Conservation (phyloP, 1,140 invertebrate genomes). For the Drosophila burlai region DNA sequence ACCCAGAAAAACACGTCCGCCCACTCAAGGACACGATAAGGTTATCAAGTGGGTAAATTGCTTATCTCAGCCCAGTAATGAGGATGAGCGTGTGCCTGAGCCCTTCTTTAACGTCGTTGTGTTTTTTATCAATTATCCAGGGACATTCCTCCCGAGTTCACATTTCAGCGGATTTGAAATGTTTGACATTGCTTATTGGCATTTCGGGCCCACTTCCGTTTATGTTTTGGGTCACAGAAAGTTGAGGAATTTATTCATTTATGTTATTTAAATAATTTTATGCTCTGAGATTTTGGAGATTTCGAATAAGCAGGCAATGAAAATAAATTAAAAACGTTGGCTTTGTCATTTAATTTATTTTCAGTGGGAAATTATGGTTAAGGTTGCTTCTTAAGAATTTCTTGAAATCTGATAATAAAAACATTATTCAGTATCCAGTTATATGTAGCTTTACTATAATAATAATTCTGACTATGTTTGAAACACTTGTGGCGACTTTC, state of each 20-base stretch:
- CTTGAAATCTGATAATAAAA: background rate
- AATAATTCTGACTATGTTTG: background rate
- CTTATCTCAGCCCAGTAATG: slow-evolving; percentile 75
- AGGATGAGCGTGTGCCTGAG: slow-evolving; percentile 39
- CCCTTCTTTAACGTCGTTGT: slow-evolving; percentile 20
- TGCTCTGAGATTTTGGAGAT: slow-evolving; percentile 1
- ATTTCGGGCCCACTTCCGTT: slow-evolving; percentile 36
- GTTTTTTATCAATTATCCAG: slow-evolving; percentile 69
- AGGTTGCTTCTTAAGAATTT: background rate
- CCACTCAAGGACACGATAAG: slow-evolving; percentile 52
- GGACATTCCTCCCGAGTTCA: slow-evolving; percentile 42
- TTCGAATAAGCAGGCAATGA: background rate
- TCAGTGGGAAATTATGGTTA: background rate
- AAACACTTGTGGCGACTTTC: too few species aligned
- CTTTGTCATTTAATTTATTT: background rate
- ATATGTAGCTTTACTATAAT: too few species aligned
- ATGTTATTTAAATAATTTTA: slow-evolving; percentile 14
- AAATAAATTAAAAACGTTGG: background rate
- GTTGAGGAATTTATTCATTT: slow-evolving; percentile 34
- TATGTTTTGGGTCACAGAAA: slow-evolving; percentile 3
- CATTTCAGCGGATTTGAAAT: slow-evolving; percentile 34
- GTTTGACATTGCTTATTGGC: slow-evolving; percentile 47
- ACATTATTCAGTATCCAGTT: background rate
- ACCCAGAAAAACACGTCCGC: background rate
- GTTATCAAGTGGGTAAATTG: slow-evolving; percentile 75